These are phyloP conservation scores for Cryptus viduatorius DNA, from an alignment of 2,888 invertebrate species.

Conservation along the genomic window DNA sequence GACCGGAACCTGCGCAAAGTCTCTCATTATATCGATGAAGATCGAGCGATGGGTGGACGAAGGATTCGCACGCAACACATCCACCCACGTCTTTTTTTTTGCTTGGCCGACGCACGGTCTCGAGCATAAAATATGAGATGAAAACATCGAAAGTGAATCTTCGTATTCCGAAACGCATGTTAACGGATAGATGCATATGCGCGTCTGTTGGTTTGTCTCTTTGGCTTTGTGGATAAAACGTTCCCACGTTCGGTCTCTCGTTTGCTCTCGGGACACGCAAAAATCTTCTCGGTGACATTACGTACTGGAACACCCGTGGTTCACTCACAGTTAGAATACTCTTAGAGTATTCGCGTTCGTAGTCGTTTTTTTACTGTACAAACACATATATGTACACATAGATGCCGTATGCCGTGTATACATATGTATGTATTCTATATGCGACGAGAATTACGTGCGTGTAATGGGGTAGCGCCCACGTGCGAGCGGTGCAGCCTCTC, in stretches of 20 bases:
- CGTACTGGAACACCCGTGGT: conserved; percentile 63
- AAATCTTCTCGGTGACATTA: conserved; percentile 69
- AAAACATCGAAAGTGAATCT: conserved; percentile 30
- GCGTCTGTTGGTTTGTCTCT: conserved; percentile 29
- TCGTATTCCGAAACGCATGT: conserved; percentile 16
- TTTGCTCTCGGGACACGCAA: conserved; percentile 64
- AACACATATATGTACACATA: neutral
- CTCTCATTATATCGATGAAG: conserved; percentile 14
- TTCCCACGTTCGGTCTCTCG: conserved; percentile 62
- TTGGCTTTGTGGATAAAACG: conserved; percentile 52
- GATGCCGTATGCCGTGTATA: too few species aligned
- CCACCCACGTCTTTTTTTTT: conserved; percentile 17
- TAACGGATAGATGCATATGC: conserved; percentile 8
- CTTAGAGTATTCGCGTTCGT: conserved; percentile 21
- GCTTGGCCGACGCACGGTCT: neutral
- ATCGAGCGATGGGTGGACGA: conserved; percentile 5
- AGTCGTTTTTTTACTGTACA: neutral
- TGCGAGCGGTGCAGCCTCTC: conserved; percentile 46
- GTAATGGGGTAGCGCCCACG: conserved; percentile 69
- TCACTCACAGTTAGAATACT: conserved; percentile 37
- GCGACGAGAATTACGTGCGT: conserved; percentile 66
- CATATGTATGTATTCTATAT: neutral
- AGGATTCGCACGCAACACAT: conserved; percentile 36
- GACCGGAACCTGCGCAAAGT: conserved; percentile 44
- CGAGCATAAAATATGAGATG: conserved; percentile 1